These are phyloP conservation scores for Varanus salvator DNA, from an alignment of 2,113 vertebrate genomes.

Conservation along the genomic window DNA sequence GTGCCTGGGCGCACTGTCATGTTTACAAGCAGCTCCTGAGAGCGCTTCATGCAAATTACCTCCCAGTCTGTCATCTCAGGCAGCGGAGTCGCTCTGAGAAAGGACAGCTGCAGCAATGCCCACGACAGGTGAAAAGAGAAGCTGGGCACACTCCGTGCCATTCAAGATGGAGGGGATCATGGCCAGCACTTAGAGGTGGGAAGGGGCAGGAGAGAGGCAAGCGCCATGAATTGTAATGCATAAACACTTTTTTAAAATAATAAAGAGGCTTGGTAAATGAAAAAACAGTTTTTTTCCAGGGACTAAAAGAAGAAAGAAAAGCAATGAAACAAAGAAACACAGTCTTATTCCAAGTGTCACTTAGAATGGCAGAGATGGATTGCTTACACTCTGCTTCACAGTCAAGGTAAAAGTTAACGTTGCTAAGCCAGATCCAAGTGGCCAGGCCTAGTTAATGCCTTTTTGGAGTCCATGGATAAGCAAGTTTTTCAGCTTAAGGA, in stretches of 20 bases:
- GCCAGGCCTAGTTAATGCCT: background rate
- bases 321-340: background rate
- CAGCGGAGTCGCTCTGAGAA: conserved; percentile 29
- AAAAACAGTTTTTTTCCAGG: conserved; percentile 22
- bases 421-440: background rate
- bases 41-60: conserved; percentile 60
- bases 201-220: conserved; percentile 26
- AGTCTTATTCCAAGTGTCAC: background rate
- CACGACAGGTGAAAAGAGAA: conserved; percentile 48
- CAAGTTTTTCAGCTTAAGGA: background rate
- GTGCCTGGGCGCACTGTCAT: conserved; percentile 59
- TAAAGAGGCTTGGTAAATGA: background rate
- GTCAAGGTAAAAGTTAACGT: background rate
- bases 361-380: background rate
- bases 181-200: conserved; percentile 17
- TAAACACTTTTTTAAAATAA: background rate
- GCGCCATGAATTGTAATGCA: background rate
- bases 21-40: conserved; percentile 62
- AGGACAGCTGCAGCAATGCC: conserved; percentile 29
- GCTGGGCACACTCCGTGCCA: conserved; percentile 26
- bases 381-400: background rate
- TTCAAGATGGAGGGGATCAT: background rate
- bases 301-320: background rate
- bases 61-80: conserved; percentile 43
- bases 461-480: background rate